Evolutionary conservation across 2,797 vertebrate species (phyloP).

Genomic region (Dicrostonyx torquatus): DNA sequence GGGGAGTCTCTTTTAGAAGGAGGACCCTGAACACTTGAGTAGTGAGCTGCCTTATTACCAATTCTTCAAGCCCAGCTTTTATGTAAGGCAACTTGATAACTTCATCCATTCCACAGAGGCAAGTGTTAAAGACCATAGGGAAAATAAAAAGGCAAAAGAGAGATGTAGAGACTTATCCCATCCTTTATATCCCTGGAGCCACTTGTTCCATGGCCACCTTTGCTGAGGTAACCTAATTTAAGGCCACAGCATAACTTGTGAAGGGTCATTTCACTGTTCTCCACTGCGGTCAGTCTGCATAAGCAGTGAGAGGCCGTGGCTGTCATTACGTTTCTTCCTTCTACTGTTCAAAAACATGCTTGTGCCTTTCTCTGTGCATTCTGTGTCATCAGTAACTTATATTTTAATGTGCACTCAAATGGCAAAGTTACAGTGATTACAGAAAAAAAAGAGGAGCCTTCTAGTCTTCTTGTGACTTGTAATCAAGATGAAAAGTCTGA

Average conservation of each 20-base stretch:
- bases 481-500: constrained; percentile 31
- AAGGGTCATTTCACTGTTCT: constrained; percentile 51
- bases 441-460: background rate
- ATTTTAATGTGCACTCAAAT: constrained; percentile 39
- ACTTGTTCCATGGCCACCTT: constrained; percentile 22
- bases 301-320: constrained; percentile 24
- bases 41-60: constrained; percentile 64
- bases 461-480: constrained; percentile 52
- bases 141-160: constrained; percentile 75
- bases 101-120: constrained; percentile 74
- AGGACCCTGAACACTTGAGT: constrained; percentile 66
- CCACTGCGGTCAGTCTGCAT: background rate
- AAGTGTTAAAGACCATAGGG: constrained; percentile 66
- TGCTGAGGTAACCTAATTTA: constrained; percentile 63
- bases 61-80: constrained; percentile 74
- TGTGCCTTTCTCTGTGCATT: background rate
- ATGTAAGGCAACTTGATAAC: constrained; percentile 74
- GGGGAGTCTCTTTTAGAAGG: constrained; percentile 58
- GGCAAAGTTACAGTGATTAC: constrained; percentile 40
- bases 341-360: constrained; percentile 47
- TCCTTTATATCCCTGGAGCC: constrained; percentile 60
- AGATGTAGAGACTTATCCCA: constrained; percentile 52
- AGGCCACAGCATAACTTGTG: constrained; percentile 31
- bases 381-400: constrained; percentile 7
- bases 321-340: constrained; percentile 42